phyloP scores from a whole-genome alignment of 2,113 vertebrate species.

The Platysternon megacephalum region DNA sequence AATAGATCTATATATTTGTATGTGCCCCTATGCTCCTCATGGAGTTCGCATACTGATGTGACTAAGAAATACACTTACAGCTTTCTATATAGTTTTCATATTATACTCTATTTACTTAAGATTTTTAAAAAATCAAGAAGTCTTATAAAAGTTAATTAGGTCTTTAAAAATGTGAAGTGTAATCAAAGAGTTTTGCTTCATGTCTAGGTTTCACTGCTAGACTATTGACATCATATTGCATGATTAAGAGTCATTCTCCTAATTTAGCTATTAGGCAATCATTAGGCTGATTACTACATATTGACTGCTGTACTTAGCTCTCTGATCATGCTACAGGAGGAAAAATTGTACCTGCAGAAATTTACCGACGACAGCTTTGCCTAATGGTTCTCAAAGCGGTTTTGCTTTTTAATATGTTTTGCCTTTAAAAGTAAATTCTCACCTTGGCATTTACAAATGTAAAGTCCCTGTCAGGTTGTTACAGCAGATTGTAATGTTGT shows the following conservation, averaged over 20 bases:
- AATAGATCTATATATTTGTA: background rate
- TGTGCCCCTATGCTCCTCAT: background rate
- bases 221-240: slow-evolving; percentile 69
- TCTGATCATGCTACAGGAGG: slow-evolving; percentile 42
- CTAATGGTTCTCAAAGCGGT: slow-evolving; percentile 46
- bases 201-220: slow-evolving; percentile 58
- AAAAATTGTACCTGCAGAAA: slow-evolving; percentile 57
- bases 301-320: slow-evolving; percentile 69
- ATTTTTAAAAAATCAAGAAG: slow-evolving; percentile 62
- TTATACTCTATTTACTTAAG: background rate
- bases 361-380: slow-evolving; percentile 58
- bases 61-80: slow-evolving; percentile 12
- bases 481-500: background rate
- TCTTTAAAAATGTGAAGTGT: slow-evolving; percentile 61
- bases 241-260: slow-evolving; percentile 74
- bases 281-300: slow-evolving; percentile 74
- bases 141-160: slow-evolving; percentile 66
- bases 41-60: background rate
- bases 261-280: slow-evolving; percentile 76
- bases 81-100: background rate
- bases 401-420: slow-evolving; percentile 59
- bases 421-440: slow-evolving; percentile 57
- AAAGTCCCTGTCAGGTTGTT: slow-evolving; percentile 22
- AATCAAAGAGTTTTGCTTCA: slow-evolving; percentile 72
- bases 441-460: slow-evolving; percentile 48